Percentiles rank a stretch among this genome's conserved stretches.
Evolutionary conservation across 2,888 invertebrate species (phyloP).

Genomic region (Leptopilina myrica): DNA sequence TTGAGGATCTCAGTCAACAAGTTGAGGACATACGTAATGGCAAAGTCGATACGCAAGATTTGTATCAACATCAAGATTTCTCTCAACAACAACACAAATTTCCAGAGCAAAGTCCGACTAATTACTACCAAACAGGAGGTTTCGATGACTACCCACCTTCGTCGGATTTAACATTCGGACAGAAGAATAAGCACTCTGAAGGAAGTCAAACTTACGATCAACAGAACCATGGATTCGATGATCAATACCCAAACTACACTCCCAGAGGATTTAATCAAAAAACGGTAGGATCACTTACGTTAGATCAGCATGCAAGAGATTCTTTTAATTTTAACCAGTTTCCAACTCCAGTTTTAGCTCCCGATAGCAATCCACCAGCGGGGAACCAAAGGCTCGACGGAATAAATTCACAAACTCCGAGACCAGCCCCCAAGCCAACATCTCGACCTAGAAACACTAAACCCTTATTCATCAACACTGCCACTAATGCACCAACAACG

Average conservation of each 20-base stretch:
- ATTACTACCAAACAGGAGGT: background rate
- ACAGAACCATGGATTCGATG: background rate
- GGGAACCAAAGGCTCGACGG: conserved; percentile 17
- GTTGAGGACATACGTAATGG: conserved; percentile 4
- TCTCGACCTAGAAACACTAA: conserved; percentile 43
- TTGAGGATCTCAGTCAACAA: conserved; percentile 21
- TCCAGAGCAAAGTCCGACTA: too few species aligned
- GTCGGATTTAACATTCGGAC: background rate
- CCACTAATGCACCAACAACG: background rate
- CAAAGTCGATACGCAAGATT: conserved; percentile 6
- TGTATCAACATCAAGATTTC: background rate
- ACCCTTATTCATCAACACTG: background rate
- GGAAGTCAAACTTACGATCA: background rate
- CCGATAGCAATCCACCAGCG: conserved; percentile 3
- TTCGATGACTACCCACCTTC: background rate
- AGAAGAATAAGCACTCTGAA: conserved; percentile 8
- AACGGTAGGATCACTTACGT: conserved; percentile 34
- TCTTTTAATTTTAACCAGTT: conserved; percentile 35
- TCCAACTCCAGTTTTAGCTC: conserved; percentile 39
- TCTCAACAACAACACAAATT: background rate
- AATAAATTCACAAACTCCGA: conserved; percentile 27
- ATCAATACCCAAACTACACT: background rate
- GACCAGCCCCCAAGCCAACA: conserved; percentile 62
- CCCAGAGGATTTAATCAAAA: conserved; percentile 36
- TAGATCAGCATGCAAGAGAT: conserved; percentile 27